A percentile compares a stretch with the other conserved stretches of the same genome.
phyloP scores from a whole-genome alignment of 2,113 vertebrate species.

The Channa argus region DNA sequence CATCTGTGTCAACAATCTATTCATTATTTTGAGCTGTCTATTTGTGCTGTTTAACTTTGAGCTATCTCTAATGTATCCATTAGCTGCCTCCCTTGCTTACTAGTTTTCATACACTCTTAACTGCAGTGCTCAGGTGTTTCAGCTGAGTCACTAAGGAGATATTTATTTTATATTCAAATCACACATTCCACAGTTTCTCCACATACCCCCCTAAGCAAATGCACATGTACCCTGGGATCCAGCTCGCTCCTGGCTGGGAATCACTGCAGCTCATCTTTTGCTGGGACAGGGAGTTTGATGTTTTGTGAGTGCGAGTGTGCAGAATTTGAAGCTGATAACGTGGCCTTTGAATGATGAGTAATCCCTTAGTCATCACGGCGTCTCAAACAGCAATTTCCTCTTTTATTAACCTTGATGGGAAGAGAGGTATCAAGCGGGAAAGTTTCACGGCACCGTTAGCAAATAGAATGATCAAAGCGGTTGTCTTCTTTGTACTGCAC shows the following conservation, averaged over 20 bases:
- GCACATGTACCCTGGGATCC: background rate
- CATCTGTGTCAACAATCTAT: background rate
- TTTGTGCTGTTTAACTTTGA: background rate
- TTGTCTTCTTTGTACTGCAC: constrained; percentile 60
- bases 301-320: constrained; percentile 24
- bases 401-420: constrained; percentile 68
- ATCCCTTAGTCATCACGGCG: constrained; percentile 52
- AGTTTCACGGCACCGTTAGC: constrained; percentile 59
- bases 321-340: constrained; percentile 37
- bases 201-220: background rate
- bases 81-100: too few species aligned
- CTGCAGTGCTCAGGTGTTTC: background rate
- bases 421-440: constrained; percentile 49
- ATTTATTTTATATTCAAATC: background rate
- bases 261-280: constrained; percentile 22
- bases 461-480: constrained; percentile 64
- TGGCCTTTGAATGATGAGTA: constrained; percentile 61
- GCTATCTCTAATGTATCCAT: background rate
- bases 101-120: background rate
- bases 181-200: background rate
- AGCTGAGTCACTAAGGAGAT: background rate
- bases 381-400: constrained; percentile 60
- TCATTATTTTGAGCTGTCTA: background rate
- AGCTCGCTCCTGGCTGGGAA: background rate
- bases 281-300: constrained; percentile 40